phyloP scores from a whole-genome alignment of 2,113 vertebrate species.

The Actenoides hombroni region DNA sequence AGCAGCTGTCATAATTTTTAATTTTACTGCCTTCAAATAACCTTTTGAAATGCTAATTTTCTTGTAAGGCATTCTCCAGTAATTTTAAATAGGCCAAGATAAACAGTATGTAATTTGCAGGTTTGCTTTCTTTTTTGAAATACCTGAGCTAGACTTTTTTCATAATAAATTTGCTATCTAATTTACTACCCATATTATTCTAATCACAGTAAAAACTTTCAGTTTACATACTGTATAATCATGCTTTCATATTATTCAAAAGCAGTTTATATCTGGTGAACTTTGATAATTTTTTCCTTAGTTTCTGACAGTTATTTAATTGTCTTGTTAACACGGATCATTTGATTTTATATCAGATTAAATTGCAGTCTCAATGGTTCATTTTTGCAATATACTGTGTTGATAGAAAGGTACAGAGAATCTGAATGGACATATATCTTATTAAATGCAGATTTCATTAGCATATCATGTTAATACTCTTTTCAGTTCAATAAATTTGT shows the following conservation, averaged over 20 bases:
- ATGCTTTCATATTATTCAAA: neutral
- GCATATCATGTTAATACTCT: neutral
- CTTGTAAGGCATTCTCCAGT: neutral
- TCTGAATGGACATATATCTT: neutral
- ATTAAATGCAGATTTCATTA: conserved; percentile 1
- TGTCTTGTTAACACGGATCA: conserved; percentile 45
- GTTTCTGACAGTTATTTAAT: conserved; percentile 21
- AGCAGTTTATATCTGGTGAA: neutral
- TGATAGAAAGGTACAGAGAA: neutral
- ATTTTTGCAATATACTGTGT: neutral
- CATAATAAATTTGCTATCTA: neutral
- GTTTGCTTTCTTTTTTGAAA: neutral
- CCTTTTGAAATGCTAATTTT: neutral
- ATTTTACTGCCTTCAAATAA: neutral
- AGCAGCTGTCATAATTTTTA: neutral
- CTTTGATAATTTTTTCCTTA: neutral
- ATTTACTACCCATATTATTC: neutral
- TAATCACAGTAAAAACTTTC: neutral
- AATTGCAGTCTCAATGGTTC: neutral
- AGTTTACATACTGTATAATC: neutral
- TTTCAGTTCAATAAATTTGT: neutral
- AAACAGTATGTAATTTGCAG: neutral
- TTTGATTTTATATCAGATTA: conserved; percentile 25
- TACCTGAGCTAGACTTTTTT: neutral
- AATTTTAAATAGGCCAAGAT: neutral